Evolutionary conservation across 2,113 vertebrate genomes (phyloP).

Genomic region (Grus americana): DNA sequence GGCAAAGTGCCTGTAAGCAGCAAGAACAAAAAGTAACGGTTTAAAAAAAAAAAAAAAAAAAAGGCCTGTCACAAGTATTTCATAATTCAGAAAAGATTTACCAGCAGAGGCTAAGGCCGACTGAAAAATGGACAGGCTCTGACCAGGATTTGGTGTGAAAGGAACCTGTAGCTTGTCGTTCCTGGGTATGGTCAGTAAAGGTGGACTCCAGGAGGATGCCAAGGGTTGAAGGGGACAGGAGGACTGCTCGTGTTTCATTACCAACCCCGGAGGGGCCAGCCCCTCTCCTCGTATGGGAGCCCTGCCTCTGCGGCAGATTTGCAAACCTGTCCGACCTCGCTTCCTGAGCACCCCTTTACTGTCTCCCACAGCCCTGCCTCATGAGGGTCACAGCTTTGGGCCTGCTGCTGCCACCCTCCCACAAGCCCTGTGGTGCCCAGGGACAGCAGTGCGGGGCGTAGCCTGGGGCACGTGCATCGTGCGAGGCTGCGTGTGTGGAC

Average conservation of each 20-base stretch:
- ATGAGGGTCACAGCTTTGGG: neutral
- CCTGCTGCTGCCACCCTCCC: neutral
- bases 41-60: neutral
- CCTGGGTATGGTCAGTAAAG: neutral
- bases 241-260: neutral
- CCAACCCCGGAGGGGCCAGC: neutral
- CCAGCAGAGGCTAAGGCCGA: neutral
- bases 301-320: neutral
- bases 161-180: neutral
- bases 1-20: neutral
- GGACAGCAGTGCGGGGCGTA: neutral
- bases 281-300: accelerated
- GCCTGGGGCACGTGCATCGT: neutral
- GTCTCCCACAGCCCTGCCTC: neutral
- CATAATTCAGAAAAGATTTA: neutral
- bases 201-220: neutral
- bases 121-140: neutral
- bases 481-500: accelerated
- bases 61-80: neutral
- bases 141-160: accelerated
- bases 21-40: neutral
- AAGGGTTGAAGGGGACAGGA: neutral
- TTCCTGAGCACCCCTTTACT: neutral
- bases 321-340: no score
- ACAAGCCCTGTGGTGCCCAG: accelerated